Evolutionary conservation across 2,113 vertebrate genomes (phyloP).

Genomic region (Symphodus melops): DNA sequence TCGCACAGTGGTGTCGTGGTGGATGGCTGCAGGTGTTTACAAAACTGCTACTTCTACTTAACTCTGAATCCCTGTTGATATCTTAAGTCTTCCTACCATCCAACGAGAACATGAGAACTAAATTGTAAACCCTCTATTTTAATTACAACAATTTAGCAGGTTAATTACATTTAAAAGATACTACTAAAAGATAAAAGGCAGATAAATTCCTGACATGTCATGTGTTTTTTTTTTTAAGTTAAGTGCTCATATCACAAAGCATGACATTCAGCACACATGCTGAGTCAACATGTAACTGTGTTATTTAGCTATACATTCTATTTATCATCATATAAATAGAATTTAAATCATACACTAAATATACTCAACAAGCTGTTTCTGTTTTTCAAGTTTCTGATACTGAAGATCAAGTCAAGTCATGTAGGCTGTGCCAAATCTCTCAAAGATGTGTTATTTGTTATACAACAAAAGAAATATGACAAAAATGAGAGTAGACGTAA

Average conservation of each 20-base stretch:
- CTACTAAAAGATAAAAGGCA: slow-evolving; percentile 21
- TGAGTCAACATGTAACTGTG: slow-evolving; percentile 2
- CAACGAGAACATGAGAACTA: neutral
- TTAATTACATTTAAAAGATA: slow-evolving; percentile 13
- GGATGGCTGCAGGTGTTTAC: neutral
- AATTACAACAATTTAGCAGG: neutral
- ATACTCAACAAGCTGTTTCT: neutral
- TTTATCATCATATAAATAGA: too few species aligned
- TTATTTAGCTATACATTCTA: slow-evolving; percentile 8
- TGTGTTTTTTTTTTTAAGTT: slow-evolving; percentile 9
- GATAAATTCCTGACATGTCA: slow-evolving; percentile 23
- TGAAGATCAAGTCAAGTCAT: neutral
- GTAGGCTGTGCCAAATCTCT: neutral
- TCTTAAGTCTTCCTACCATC: neutral
- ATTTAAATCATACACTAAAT: slow-evolving; percentile 5
- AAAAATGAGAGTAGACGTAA: neutral
- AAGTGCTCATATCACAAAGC: neutral
- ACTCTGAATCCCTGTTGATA: neutral
- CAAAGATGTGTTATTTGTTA: neutral
- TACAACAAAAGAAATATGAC: neutral
- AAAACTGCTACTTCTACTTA: neutral
- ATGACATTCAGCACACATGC: slow-evolving; percentile 13
- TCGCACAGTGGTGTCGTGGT: neutral
- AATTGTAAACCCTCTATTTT: neutral
- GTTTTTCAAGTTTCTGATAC: slow-evolving; percentile 6